Evolutionary conservation across 2,888 invertebrate species (phyloP), one percentile per base, ranked within the genome.

Genomic region (Drepanosiphum platanoidis): DNA sequence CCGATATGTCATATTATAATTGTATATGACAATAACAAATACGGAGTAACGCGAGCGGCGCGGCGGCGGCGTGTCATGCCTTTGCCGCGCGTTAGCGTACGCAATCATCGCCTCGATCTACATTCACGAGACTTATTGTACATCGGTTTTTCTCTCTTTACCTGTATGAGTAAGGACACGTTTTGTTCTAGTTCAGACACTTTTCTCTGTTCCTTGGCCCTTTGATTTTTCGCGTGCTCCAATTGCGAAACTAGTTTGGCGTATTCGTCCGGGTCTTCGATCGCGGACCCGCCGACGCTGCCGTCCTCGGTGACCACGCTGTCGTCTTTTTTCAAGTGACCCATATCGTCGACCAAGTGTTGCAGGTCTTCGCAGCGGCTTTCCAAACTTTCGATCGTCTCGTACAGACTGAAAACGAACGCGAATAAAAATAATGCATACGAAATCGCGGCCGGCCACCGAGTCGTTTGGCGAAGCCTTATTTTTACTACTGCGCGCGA

Each of bases 331-430:
- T 75, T 77, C 32, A 34, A 34, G 58, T 77, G 74, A 11, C 83
- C 83, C 68, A 87, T 86, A 68, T 88, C 88, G 88, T 97, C 96
- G 87, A 95, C 91, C 89, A 93, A 93, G 89, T 93, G 93, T 89
- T 94, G 95, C 84, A 96, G 91, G 87, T 97, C 97, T 89, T 97
- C 97, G 89, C 94, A 94, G 89, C 94, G 94, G 71, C 92, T 90
- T 90, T 97, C 97, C 88, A 97, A 91, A 46, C 92, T 92, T 89
- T 96, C 96, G 88, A 96, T 93, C 88, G 93, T 95, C 87, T 92
- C 91, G 88, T 93, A 93, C 89, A 96, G 92, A 87, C 94, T 94
- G 90, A 46, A 88, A 83, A 61, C n/a, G n/a, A n/a, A n/a, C n/a
- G n/a, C n/a, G n/a, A n/a, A n/a, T n/a, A n/a, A n/a, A n/a, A n/a